Evolutionary conservation across 2,113 vertebrate species (phyloP).

Genomic region (Heterochromis multidens): DNA sequence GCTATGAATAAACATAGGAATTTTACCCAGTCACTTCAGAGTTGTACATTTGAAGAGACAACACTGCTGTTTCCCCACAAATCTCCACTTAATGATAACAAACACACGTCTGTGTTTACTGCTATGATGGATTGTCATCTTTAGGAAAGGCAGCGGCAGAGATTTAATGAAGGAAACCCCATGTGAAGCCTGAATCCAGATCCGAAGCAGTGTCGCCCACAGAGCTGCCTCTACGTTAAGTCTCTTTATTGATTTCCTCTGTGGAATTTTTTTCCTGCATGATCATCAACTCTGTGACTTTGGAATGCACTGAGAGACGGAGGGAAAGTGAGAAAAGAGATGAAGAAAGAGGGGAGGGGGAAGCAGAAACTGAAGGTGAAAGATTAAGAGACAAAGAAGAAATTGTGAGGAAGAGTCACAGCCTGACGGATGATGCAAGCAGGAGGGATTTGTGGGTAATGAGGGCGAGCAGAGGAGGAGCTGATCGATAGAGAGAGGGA

Average conservation of each 20-base stretch:
- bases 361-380: not conserved
- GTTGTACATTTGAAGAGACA: not conserved
- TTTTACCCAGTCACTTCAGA: not conserved
- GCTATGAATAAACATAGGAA: not conserved
- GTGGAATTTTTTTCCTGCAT: conserved; percentile 26
- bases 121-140: not conserved
- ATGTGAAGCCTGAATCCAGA: not conserved
- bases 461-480: not conserved
- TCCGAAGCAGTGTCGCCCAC: not conserved
- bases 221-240: not conserved
- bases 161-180: not conserved
- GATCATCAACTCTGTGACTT: conserved; percentile 38
- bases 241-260: conserved; percentile 21
- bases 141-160: not conserved
- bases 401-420: not conserved
- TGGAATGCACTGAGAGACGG: not conserved
- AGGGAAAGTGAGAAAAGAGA: not conserved
- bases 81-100: not conserved
- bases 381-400: not conserved
- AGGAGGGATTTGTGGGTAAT: conserved; percentile 11
- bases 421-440: conserved; percentile 27
- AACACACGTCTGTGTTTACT: not conserved
- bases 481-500: conserved; percentile 19
- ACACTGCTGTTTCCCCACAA: not conserved
- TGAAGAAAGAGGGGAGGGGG: not conserved